Percentiles rank a stretch among this genome's conserved stretches.
phyloP scores from a whole-genome alignment of 2,113 vertebrate species.

The Pelecanus crispus region DNA sequence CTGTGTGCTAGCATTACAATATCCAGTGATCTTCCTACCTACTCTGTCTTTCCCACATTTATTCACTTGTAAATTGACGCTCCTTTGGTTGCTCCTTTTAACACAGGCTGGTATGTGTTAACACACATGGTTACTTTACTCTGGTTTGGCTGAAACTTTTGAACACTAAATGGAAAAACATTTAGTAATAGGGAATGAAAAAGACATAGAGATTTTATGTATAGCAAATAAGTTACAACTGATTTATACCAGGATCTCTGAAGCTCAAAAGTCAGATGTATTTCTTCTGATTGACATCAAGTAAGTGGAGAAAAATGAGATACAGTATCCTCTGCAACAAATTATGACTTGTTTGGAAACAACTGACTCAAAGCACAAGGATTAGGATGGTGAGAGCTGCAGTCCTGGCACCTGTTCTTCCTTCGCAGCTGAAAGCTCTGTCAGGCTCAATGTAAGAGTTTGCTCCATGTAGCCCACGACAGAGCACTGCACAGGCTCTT shows the following conservation, averaged over 20 bases:
- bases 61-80: background rate
- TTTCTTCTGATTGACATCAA: background rate
- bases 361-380: background rate
- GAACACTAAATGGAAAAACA: background rate
- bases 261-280: background rate
- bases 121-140: background rate
- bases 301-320: background rate
- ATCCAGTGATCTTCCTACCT: background rate
- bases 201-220: background rate
- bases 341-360: background rate
- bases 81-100: background rate
- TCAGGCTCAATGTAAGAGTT: background rate
- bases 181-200: background rate
- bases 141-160: background rate
- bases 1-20: background rate
- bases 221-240: background rate
- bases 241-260: background rate
- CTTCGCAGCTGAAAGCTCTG: background rate
- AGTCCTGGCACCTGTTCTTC: background rate
- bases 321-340: background rate
- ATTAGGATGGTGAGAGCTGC: background rate
- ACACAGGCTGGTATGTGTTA: background rate
- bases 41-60: background rate
- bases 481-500: background rate
- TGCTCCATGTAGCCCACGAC: background rate